Percentiles rank a stretch among this genome's conserved stretches.
Evolutionary conservation across 1,140 invertebrate genomes (phyloP).

Genomic region (Dendrolimus kikuchii): DNA sequence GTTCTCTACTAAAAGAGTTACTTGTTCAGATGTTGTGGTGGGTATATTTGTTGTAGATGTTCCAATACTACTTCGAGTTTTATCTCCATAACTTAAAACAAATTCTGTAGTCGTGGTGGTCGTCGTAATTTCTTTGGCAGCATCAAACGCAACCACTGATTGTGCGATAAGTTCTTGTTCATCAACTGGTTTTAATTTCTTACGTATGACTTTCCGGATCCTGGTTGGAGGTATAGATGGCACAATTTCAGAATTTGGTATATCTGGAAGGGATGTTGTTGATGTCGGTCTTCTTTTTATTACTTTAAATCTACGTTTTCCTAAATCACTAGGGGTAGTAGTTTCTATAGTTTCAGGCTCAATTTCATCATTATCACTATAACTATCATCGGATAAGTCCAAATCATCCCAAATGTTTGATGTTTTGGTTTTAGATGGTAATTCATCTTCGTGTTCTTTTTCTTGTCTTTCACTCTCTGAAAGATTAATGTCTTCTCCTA

Average conservation of each 20-base stretch:
- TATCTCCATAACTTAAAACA: constrained; percentile 53
- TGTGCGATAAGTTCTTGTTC: constrained; percentile 33
- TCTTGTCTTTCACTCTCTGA: constrained; percentile 74
- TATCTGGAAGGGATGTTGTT: constrained; percentile 24
- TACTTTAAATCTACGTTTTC: constrained; percentile 50
- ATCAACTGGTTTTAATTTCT: constrained; percentile 59
- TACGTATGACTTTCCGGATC: constrained; percentile 71
- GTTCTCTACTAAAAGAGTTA: constrained; percentile 23
- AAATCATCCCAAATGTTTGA: constrained; percentile 36
- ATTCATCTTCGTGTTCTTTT: constrained; percentile 59
- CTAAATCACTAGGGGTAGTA: constrained; percentile 31
- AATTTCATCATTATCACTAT: constrained; percentile 27
- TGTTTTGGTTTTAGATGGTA: constrained; percentile 22
- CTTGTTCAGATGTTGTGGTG: constrained; percentile 24
- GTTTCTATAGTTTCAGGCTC: constrained; percentile 13
- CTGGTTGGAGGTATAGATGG: constrained; percentile 32
- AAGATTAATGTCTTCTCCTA: constrained; percentile 68
- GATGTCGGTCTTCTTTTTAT: constrained; percentile 51
- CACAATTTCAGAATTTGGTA: constrained; percentile 16
- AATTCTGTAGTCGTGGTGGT: constrained; percentile 6
- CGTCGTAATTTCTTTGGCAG: constrained; percentile 25
- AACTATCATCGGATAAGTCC: constrained; percentile 37
- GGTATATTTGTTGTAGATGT: constrained; percentile 15
- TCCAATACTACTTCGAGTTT: constrained; percentile 24
- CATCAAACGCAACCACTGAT: constrained; percentile 26